Base-by-base conservation (phyloP, 2,113 vertebrate genomes). In the Pogonocichla stellata region DNA sequence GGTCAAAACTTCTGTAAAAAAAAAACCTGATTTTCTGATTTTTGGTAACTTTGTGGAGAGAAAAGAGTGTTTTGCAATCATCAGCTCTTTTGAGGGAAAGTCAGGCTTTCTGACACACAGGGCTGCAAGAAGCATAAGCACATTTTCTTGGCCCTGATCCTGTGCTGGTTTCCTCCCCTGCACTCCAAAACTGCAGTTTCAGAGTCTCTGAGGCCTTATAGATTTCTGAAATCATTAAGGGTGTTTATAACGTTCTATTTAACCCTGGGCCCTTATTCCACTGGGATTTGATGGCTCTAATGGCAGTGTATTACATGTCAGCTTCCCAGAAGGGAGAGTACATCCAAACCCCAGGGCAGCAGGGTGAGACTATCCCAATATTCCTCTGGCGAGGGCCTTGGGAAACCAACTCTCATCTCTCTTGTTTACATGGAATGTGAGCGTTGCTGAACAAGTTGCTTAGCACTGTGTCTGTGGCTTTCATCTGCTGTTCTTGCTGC, bases 391-490 rank as follows among this genome's bases (percentile, higher is more conserved):
- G 2, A 80, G 75, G 60, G 90, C 82, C 60, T 64, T 51, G 82
- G 90, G 72, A 96, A 72, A 40, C 56, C 67, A 86, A 2, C 48
- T 78, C 67, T 23, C 12, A 12, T 74, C 72, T 78, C 75, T 83
- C 71, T 80, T 96, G 93, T 95, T 96, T 94, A 93, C 93, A 64
- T 8, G 67, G 13, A 78, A n/a, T 86, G 78, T 15, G 88, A 92
- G 86, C 85, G 0, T 34, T 90, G 82, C 93, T 51, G 90, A 92
- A 88, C 82, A 86, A 92, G 88, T 93, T 64, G 93, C 93, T 95
- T 97, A 78, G 95, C 82, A 29, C 93, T 34, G 33, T 91, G 85
- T 90, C 95, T 90, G 94, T 90, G 91, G 79, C 95, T 95, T 83
- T 94, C 93, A 74, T 95, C 88, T 82, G 94, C 42, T 91, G 91